Conservation (phyloP, 2,888 invertebrate genomes). For the Pemphredon lugubris region DNA sequence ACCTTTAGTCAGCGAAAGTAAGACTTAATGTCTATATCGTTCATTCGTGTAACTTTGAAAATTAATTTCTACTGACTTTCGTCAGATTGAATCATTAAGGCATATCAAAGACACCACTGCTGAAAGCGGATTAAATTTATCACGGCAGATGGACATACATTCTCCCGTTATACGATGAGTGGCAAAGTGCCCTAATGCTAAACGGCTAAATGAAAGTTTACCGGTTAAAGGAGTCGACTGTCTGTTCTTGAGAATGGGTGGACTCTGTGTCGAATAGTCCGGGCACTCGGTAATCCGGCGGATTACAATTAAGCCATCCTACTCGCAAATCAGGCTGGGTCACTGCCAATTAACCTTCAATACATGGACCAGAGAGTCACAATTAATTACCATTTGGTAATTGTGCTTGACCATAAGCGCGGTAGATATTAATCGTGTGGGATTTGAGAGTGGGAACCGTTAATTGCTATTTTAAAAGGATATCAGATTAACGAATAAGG, state of each 20-base stretch:
- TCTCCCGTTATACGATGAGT: slow-evolving; percentile 3
- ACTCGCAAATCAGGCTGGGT: slow-evolving; percentile 25
- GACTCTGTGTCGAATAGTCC: slow-evolving; percentile 5
- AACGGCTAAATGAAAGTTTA: slow-evolving; percentile 17
- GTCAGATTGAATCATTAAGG: neutral
- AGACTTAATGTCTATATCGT: no score
- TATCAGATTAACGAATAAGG: no score
- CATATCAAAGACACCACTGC: neutral
- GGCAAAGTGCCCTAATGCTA: slow-evolving; percentile 13
- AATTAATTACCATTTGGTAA: slow-evolving; percentile 40
- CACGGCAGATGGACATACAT: slow-evolving; percentile 33
- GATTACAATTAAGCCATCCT: slow-evolving; percentile 45
- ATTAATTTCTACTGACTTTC: no score
- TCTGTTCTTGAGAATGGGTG: slow-evolving; percentile 12
- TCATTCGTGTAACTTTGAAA: no score
- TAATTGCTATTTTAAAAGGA: no score
- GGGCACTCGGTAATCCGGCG: slow-evolving; percentile 29
- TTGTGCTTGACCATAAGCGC: slow-evolving; percentile 28
- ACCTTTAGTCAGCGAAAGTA: no score
- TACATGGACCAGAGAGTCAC: slow-evolving; percentile 17
- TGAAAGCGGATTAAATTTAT: slow-evolving; percentile 14
- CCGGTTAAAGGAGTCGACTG: slow-evolving; percentile 9
- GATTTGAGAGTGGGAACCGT: neutral
- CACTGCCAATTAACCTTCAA: slow-evolving; percentile 57
- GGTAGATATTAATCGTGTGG: slow-evolving; percentile 15